These are phyloP conservation scores for Nomia melanderi DNA, from an alignment of 1,140 invertebrate genomes.

Conservation along the genomic window DNA sequence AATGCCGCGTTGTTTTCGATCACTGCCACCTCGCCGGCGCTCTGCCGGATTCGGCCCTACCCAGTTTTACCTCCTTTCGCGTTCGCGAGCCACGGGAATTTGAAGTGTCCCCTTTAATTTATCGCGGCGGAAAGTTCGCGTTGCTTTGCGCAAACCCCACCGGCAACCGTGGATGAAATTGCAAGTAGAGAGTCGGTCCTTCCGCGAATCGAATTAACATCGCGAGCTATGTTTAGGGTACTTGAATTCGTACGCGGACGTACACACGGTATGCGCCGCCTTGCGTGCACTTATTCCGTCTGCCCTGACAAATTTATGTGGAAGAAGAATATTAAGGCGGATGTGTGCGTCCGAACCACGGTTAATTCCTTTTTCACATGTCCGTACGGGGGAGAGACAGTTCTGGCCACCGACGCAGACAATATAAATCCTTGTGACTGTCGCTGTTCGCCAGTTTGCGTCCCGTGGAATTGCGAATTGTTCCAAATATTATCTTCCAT, in stretches of 20 bases:
- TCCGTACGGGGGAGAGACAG: neutral
- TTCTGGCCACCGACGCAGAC: neutral
- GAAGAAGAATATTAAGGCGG: neutral
- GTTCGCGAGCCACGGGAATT: neutral
- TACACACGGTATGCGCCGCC: neutral
- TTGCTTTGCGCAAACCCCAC: neutral
- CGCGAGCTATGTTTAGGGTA: constrained; percentile 8
- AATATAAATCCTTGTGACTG: neutral
- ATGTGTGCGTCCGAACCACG: neutral
- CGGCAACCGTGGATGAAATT: neutral
- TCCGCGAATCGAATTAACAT: constrained; percentile 10
- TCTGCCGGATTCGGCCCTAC: neutral
- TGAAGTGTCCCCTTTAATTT: neutral
- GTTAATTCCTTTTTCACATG: neutral
- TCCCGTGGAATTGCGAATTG: neutral
- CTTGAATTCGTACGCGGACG: neutral
- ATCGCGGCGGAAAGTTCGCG: neutral
- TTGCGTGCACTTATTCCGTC: neutral
- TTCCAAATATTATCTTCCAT: neutral
- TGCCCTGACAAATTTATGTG: neutral
- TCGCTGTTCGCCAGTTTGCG: neutral
- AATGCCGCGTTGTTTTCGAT: neutral
- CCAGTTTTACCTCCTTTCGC: neutral
- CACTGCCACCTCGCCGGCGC: neutral
- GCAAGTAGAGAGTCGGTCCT: neutral